Evolutionary conservation across 1,140 invertebrate genomes (phyloP), one percentile per base, ranked within the genome.

Genomic region (Musca domestica): DNA sequence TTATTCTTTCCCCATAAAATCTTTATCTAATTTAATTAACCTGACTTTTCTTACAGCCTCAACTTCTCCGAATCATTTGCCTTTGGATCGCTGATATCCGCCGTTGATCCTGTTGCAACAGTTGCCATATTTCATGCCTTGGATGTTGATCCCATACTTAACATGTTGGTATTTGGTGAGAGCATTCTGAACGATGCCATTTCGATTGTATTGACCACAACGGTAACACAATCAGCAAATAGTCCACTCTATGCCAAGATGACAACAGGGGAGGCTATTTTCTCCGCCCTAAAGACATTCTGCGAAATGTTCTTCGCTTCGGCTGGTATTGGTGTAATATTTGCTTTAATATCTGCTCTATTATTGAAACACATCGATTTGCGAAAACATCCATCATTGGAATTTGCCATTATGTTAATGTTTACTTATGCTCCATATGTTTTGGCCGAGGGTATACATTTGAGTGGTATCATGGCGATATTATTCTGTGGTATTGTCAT

Each of bases 111-210:
- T 4, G 97, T 99, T 7, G 96, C 97, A 14, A 98, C 95, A 0
- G 89, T 99, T 48, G 97, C 98, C 3, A 99, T 99, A 73, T 99
- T 99, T 80, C 95, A 98, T 84, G 95, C 96, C 10, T 83, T 98
- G 2, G 92, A 98, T 83, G 92, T 98, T 1, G 95, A 97, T 83
- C 95, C 95, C 17, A 91, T 98, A 5, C 84, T 99, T 0, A 98
- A 98, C 84, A 99, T 98, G 95, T 92, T 98, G 83, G 96, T 98
- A 0, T 98, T 98, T 87, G 96, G 96, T 27, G 98, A 99, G 82
- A 96, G 95, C 76, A 97, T 99, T 74, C 83, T 99, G 0, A 99
- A 99, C 83, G 97, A 99, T 88, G 97, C 97, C 15, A 96, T 99
- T 67, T 92, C 97, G 15, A 98, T 99, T 85, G 97, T 99, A 1